Evolutionary conservation across 1,140 invertebrate genomes (phyloP).

Genomic region (Brachionus angularis): DNA sequence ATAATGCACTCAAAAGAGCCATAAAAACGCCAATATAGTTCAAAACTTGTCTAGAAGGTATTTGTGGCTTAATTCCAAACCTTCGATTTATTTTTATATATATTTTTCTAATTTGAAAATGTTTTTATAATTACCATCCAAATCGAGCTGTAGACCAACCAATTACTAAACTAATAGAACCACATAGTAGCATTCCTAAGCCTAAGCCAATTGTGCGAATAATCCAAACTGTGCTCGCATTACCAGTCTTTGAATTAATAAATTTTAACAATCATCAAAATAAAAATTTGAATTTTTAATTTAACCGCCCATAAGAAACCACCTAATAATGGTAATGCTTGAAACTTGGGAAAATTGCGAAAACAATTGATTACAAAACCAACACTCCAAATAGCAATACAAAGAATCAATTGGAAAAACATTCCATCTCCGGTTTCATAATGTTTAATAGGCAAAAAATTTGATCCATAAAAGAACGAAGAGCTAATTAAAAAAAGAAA

Average conservation of each 20-base stretch:
- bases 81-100: too few relatives aligned
- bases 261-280: not conserved
- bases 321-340: slow-evolving; percentile 54
- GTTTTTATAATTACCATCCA: too few relatives aligned
- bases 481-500: slow-evolving; percentile 17
- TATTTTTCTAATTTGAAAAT: too few relatives aligned
- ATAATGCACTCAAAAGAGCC: slow-evolving; percentile 12
- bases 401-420: slow-evolving; percentile 58
- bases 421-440: slow-evolving; percentile 58
- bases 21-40: slow-evolving; percentile 20
- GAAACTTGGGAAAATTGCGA: slow-evolving; percentile 48
- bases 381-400: slow-evolving; percentile 50
- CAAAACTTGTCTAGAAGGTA: slow-evolving; percentile 6
- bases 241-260: slow-evolving; percentile 49
- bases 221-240: slow-evolving; percentile 58
- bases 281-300: not conserved
- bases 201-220: slow-evolving; percentile 58
- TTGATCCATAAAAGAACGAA: slow-evolving; percentile 55
- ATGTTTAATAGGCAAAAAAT: slow-evolving; percentile 58
- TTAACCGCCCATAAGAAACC: slow-evolving; percentile 51
- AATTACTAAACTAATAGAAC: slow-evolving; percentile 53
- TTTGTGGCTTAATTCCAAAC: not conserved
- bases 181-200: slow-evolving; percentile 59
- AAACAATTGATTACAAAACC: slow-evolving; percentile 52
- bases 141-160: slow-evolving; percentile 49